phyloP scores from a whole-genome alignment of 2,888 invertebrate species.

The Diarsia brunnea region DNA sequence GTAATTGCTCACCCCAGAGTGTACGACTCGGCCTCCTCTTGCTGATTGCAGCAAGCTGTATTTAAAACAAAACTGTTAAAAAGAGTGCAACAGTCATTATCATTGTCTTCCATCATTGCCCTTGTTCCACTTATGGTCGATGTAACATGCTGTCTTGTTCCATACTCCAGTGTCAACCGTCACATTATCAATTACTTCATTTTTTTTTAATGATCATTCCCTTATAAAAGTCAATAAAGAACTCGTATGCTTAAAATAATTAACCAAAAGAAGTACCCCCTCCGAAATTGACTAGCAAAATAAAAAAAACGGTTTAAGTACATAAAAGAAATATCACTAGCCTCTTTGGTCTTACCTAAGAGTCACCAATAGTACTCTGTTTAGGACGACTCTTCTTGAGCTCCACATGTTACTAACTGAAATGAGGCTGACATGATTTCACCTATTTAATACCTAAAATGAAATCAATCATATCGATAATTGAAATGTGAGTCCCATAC shows the following conservation, averaged over 20 bases:
- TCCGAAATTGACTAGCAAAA: neutral
- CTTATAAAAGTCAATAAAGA: neutral
- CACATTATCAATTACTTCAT: neutral
- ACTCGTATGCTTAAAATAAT: neutral
- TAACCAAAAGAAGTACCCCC: neutral
- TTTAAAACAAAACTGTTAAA: neutral
- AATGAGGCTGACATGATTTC: neutral
- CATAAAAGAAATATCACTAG: neutral
- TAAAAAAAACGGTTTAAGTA: no score
- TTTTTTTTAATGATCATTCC: neutral
- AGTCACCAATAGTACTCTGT: neutral
- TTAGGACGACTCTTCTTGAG: neutral
- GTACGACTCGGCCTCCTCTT: constrained; percentile 72
- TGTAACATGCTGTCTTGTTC: neutral
- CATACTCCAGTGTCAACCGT: neutral
- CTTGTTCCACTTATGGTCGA: neutral
- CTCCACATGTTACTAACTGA: constrained; percentile 5
- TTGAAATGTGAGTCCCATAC: neutral
- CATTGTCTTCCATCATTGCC: neutral
- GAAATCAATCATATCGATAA: neutral
- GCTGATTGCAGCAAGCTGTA: constrained; percentile 78
- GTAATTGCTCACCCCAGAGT: constrained; percentile 81
- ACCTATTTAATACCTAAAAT: constrained; percentile 1
- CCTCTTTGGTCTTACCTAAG: neutral
- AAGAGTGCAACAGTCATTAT: neutral